Conservation (phyloP, 1,140 invertebrate species). For the Trissolcus basalis region DNA sequence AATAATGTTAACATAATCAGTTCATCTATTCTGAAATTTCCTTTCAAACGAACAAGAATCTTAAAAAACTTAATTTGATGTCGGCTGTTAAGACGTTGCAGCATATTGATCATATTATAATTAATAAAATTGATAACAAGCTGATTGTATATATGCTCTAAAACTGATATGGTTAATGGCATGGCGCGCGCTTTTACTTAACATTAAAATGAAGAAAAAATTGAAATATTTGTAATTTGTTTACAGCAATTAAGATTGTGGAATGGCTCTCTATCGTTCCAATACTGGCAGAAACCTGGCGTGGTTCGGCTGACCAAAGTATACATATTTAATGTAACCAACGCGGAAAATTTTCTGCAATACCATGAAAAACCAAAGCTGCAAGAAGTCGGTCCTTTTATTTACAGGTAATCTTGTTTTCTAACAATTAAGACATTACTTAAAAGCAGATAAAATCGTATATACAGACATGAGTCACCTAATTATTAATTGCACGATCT, state of each 20-base stretch:
- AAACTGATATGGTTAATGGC: too few relatives aligned
- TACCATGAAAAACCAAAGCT: constrained; percentile 87
- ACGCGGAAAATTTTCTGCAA: constrained; percentile 87
- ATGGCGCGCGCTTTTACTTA: too few relatives aligned
- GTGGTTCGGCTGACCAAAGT: constrained; percentile 92
- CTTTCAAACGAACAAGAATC: too few relatives aligned
- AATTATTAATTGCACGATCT: constrained; percentile 22
- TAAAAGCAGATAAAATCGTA: background rate
- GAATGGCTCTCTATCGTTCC: constrained; percentile 90
- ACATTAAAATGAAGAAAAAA: background rate
- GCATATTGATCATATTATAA: too few relatives aligned
- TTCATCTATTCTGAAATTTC: background rate
- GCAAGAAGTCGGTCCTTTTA: constrained; percentile 89
- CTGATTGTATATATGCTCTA: too few relatives aligned
- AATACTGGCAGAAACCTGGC: constrained; percentile 94
- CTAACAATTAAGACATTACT: background rate
- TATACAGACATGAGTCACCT: constrained; percentile 1
- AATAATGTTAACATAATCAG: background rate
- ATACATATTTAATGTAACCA: constrained; percentile 92
- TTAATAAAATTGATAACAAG: too few relatives aligned
- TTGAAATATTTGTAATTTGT: constrained; percentile 10
- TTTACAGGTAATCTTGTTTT: constrained; percentile 88
- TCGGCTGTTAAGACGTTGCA: too few relatives aligned
- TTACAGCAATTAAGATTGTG: constrained; percentile 88
- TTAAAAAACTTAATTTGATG: too few relatives aligned